Percentiles rank a stretch among this genome's conserved stretches.
Conservation (phyloP, 2,113 vertebrate species). For the Petromus typicus region DNA sequence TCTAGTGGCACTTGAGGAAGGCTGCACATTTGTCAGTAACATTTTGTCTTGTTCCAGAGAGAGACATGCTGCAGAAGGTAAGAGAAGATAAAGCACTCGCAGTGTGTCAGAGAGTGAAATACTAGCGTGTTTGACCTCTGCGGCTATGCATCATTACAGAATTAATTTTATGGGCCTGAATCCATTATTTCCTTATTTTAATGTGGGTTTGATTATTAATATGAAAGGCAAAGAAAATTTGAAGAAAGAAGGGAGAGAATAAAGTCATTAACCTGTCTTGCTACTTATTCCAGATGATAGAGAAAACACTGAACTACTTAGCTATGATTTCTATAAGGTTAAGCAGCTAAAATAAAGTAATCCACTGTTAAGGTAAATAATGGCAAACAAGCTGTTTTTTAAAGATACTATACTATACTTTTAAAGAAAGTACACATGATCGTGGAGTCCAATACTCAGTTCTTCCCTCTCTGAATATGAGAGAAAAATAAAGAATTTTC, state of each 20-base stretch:
- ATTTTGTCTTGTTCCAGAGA: conserved; percentile 41
- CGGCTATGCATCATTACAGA: conserved; percentile 53
- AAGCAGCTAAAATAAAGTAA: conserved; percentile 1
- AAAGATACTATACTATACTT: neutral
- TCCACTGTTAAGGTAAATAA: neutral
- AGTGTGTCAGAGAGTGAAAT: conserved; percentile 48
- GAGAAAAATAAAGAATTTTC: neutral
- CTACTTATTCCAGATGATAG: conserved; percentile 7
- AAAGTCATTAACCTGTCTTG: conserved; percentile 50
- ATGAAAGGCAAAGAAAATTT: conserved; percentile 40
- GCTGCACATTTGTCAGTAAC: neutral
- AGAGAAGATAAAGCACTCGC: conserved; percentile 41
- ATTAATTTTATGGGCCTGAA: conserved; percentile 66
- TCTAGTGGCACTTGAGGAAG: neutral
- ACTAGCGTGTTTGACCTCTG: conserved; percentile 48
- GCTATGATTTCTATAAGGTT: neutral
- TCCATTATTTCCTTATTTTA: conserved; percentile 55
- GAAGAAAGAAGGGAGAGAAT: conserved; percentile 7
- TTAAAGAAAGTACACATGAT: neutral
- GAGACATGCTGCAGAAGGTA: conserved; percentile 17
- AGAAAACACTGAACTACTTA: neutral
- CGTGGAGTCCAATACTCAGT: neutral
- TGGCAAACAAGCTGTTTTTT: neutral
- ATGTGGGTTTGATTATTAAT: conserved; percentile 46
- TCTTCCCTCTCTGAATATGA: neutral